Percentiles rank a stretch among this genome's conserved stretches.
These are phyloP conservation scores for Chelonus insularis DNA, from an alignment of 1,140 invertebrate genomes.

Conservation along the genomic window DNA sequence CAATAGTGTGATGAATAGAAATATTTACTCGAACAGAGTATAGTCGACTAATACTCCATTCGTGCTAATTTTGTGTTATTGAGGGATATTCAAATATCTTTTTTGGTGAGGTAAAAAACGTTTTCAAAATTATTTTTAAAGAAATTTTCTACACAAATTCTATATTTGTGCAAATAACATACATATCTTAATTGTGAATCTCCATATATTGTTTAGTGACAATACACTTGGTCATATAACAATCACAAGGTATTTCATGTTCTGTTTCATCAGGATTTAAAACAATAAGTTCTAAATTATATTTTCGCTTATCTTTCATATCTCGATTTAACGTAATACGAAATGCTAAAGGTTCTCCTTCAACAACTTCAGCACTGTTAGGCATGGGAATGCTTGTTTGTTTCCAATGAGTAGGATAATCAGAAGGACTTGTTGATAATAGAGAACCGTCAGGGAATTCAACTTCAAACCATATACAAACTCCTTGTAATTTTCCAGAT, in stretches of 20 bases:
- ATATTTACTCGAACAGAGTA: no score
- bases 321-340: constrained; percentile 54
- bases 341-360: constrained; percentile 68
- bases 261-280: constrained; percentile 70
- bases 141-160: background rate
- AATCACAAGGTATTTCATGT: constrained; percentile 77
- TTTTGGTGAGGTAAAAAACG: no score
- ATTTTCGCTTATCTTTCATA: constrained; percentile 55
- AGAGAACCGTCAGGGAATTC: constrained; percentile 68
- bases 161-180: no score
- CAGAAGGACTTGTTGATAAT: constrained; percentile 76
- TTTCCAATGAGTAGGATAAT: constrained; percentile 92
- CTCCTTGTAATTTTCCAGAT: constrained; percentile 71
- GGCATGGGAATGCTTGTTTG: constrained; percentile 89
- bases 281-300: constrained; percentile 71
- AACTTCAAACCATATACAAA: constrained; percentile 88
- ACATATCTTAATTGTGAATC: constrained; percentile 38
- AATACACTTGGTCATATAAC: constrained; percentile 78
- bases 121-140: no score
- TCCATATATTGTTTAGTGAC: constrained; percentile 67
- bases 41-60: no score
- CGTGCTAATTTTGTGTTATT: no score
- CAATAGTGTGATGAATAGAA: no score
- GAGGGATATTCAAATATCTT: no score
- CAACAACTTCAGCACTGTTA: constrained; percentile 65